phyloP scores from a whole-genome alignment of 2,797 vertebrate species.

The Fistularia tabacaria region DNA sequence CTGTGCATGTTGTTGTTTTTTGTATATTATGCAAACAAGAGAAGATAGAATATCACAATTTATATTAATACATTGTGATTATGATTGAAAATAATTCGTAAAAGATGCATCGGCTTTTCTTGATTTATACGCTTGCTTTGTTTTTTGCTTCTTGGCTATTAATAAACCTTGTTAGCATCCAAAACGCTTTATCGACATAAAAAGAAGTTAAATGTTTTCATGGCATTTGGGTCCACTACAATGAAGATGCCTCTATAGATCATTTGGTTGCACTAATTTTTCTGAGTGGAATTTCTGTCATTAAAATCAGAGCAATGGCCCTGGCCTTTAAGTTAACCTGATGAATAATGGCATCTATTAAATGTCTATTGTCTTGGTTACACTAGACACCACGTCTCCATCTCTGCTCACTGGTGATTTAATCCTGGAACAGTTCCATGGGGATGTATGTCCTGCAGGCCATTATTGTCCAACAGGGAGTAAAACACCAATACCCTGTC shows the following conservation, averaged over 20 bases:
- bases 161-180: too few species aligned
- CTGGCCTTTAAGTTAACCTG: constrained; percentile 43
- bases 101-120: too few species aligned
- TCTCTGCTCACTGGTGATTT: constrained; percentile 31
- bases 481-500: constrained; percentile 68
- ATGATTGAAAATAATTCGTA: too few species aligned
- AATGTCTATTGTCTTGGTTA: constrained; percentile 49
- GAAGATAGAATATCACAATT: too few species aligned
- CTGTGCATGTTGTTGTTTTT: too few species aligned
- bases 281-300: constrained; percentile 13
- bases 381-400: constrained; percentile 45
- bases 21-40: too few species aligned
- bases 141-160: too few species aligned
- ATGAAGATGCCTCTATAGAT: constrained; percentile 10
- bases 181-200: too few species aligned
- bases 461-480: constrained; percentile 81
- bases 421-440: constrained; percentile 53
- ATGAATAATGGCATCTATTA: constrained; percentile 50
- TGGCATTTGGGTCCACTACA: constrained; percentile 8
- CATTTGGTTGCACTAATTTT: constrained; percentile 16
- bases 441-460: constrained; percentile 74
- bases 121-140: too few species aligned
- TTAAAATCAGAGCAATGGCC: constrained; percentile 11
- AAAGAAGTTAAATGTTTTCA: too few species aligned
- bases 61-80: too few species aligned